Percentiles rank a stretch among this genome's conserved stretches.
Evolutionary conservation across 2,888 invertebrate species (phyloP).

Genomic region (Orthosia gracilis): DNA sequence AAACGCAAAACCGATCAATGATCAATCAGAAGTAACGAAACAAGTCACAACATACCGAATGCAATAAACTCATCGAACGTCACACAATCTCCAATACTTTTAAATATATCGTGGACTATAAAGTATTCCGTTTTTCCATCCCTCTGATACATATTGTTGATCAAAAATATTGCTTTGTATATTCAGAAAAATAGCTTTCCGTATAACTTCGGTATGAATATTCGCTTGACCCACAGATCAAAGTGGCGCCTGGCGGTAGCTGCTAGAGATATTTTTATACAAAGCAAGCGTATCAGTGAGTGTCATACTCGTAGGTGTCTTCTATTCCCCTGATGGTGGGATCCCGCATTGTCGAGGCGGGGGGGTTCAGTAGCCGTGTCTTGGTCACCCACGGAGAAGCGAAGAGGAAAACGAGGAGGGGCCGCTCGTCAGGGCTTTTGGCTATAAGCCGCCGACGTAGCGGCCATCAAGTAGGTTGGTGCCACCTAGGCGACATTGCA

Average conservation of each 20-base stretch:
- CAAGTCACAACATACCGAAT: slow-evolving; percentile 23
- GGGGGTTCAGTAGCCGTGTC: too few species aligned
- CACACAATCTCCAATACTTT: slow-evolving; percentile 52
- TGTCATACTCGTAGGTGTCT: too few species aligned
- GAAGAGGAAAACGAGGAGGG: too few species aligned
- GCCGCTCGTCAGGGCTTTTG: too few species aligned
- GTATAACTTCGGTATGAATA: slow-evolving; percentile 53
- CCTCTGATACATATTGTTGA: slow-evolving; percentile 48
- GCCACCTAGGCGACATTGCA: too few species aligned
- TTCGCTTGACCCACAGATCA: slow-evolving; percentile 62
- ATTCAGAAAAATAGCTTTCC: slow-evolving; percentile 60
- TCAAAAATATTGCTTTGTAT: slow-evolving; percentile 58
- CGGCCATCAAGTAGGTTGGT: too few species aligned
- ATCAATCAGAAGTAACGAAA: slow-evolving; percentile 3
- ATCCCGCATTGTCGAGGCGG: too few species aligned
- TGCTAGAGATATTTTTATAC: not conserved
- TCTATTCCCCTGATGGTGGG: too few species aligned
- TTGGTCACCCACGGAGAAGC: too few species aligned
- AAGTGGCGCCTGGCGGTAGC: not conserved
- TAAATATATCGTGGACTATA: slow-evolving; percentile 52
- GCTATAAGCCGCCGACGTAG: too few species aligned
- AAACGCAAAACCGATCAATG: not conserved
- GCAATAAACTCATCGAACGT: slow-evolving; percentile 54
- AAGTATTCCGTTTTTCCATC: slow-evolving; percentile 38
- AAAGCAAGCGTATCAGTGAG: too few species aligned